A percentile compares a stretch with the other conserved stretches of the same genome.
phyloP scores from a whole-genome alignment of 2,797 vertebrate genomes.

The Eulemur albifrons region DNA sequence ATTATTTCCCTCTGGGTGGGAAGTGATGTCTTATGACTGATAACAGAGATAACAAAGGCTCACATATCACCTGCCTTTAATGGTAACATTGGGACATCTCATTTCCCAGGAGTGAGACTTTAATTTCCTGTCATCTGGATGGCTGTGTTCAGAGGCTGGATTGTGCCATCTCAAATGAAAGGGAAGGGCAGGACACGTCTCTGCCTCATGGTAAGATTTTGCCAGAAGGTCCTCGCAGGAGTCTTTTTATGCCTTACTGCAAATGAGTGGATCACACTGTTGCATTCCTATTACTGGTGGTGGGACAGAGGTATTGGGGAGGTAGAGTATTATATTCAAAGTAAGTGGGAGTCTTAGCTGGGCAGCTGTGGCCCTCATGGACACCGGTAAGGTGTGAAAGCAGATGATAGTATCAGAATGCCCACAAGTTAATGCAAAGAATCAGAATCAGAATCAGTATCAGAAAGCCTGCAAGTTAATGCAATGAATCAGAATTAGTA shows the following conservation, averaged over 20 bases:
- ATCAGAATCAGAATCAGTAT: no score
- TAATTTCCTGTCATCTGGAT: slow-evolving; percentile 41
- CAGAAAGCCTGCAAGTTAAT: neutral
- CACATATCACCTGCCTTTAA: slow-evolving; percentile 40
- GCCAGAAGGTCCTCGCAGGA: neutral
- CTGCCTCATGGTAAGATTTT: neutral
- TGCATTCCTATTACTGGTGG: neutral
- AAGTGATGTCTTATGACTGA: slow-evolving; percentile 44
- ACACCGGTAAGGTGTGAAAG: neutral
- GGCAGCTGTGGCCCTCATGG: neutral
- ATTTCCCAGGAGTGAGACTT: slow-evolving; percentile 26
- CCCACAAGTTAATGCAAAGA: neutral
- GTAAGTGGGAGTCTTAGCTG: neutral
- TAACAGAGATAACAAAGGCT: slow-evolving; percentile 34
- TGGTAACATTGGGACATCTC: neutral
- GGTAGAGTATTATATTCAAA: neutral
- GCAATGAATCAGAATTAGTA: neutral
- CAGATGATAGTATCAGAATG: neutral
- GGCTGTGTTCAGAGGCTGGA: neutral
- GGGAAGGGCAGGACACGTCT: neutral
- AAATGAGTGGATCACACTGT: neutral
- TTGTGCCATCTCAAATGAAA: neutral
- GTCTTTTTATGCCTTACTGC: neutral
- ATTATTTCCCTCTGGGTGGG: slow-evolving; percentile 22
- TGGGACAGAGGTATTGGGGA: neutral